phyloP scores from a whole-genome alignment of 37 sponge, comb jelly and placozoan species.

The Theonella swinhoei region DNA sequence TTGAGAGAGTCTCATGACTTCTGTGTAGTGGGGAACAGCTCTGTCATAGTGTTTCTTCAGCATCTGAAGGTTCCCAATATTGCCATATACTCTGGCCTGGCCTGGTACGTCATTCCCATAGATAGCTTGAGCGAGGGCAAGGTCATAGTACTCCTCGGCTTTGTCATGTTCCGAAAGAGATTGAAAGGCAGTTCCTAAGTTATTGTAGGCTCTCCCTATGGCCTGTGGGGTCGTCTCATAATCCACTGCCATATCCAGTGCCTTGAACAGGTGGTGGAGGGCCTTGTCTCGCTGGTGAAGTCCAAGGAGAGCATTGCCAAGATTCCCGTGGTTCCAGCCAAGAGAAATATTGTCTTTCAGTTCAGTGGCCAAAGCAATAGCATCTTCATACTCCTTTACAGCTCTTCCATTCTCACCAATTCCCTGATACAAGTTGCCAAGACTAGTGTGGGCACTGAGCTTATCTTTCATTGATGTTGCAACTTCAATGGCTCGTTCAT shows the following conservation, averaged over 20 bases:
- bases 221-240: conserved; percentile 40
- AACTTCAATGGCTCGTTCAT: conserved; percentile 13
- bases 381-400: conserved; percentile 35
- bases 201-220: conserved; percentile 56
- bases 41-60: conserved; percentile 27
- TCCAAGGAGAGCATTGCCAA: conserved; percentile 61
- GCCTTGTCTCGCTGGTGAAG: conserved; percentile 44
- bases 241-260: conserved; percentile 36
- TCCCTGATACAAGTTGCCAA: conserved; percentile 54
- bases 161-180: conserved; percentile 10
- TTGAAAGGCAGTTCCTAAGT: conserved; percentile 69
- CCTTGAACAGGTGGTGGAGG: conserved; percentile 31
- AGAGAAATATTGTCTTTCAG: conserved; percentile 30
- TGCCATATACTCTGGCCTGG: conserved; percentile 51
- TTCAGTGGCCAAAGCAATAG: conserved; percentile 9
- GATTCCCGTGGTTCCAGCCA: conserved; percentile 67
- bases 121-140: conserved; percentile 45
- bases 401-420: conserved; percentile 34
- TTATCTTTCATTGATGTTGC: conserved; percentile 35
- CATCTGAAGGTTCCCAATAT: conserved; percentile 59
- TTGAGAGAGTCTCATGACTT: conserved; percentile 40
- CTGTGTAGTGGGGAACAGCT: conserved; percentile 57
- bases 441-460: conserved; percentile 36
- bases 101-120: conserved; percentile 54
- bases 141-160: conserved; percentile 53